These are phyloP conservation scores for Pteria penguin DNA, from an alignment of 2,888 invertebrate species.

Conservation along the genomic window DNA sequence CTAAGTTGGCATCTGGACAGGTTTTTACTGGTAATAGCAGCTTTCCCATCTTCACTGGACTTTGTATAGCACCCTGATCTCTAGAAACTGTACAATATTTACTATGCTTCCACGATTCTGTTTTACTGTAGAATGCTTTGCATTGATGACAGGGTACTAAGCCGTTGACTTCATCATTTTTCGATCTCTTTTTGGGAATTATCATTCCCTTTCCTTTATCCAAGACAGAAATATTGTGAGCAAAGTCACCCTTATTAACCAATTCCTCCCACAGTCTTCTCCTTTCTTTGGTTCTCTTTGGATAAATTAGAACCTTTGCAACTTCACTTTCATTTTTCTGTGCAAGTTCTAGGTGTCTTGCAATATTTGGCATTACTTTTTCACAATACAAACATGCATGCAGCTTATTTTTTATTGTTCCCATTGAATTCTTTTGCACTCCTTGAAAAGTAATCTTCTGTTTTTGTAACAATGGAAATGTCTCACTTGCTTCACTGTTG, in stretches of 20 bases:
- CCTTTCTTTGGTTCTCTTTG: constrained; percentile 26
- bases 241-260: constrained; percentile 41
- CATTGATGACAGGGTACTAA: constrained; percentile 40
- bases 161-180: constrained; percentile 11
- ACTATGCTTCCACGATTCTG: constrained; percentile 42
- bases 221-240: constrained; percentile 37
- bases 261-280: constrained; percentile 38
- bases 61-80: neutral
- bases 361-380: constrained; percentile 27
- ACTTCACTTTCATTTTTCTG: constrained; percentile 23
- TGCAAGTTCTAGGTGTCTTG: constrained; percentile 25
- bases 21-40: constrained; percentile 15
- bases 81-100: constrained; percentile 27
- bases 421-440: constrained; percentile 3
- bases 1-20: neutral
- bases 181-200: constrained; percentile 39
- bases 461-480: neutral
- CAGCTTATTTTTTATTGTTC: constrained; percentile 16
- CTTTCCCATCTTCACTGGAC: constrained; percentile 11
- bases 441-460: constrained; percentile 18
- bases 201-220: constrained; percentile 37
- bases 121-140: constrained; percentile 34
- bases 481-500: constrained; percentile 6
- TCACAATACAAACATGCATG: constrained; percentile 26
- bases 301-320: constrained; percentile 3